phyloP scores from a whole-genome alignment of 2,797 vertebrate genomes.

The Urophycis tenuis region DNA sequence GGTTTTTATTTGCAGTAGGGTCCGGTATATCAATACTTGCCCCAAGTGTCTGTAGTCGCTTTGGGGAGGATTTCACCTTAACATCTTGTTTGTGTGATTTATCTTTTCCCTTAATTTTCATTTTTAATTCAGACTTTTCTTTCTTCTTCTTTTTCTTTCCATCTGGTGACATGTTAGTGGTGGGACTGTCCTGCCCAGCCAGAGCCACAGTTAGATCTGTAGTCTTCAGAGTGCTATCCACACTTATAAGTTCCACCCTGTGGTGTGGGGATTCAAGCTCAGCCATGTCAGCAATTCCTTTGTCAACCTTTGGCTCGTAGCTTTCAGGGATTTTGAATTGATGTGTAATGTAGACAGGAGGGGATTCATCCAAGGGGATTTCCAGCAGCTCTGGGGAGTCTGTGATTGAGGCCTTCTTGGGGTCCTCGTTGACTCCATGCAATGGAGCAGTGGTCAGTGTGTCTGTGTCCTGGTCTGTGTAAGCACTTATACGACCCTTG shows the following conservation, averaged over 20 bases:
- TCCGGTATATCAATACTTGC: slow-evolving; percentile 58
- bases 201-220: slow-evolving; percentile 56
- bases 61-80: slow-evolving; percentile 56
- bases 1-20: slow-evolving; percentile 36
- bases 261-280: slow-evolving; percentile 59
- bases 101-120: slow-evolving; percentile 65
- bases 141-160: slow-evolving; percentile 62
- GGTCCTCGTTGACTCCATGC: slow-evolving; percentile 44
- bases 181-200: slow-evolving; percentile 39
- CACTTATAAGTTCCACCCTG: slow-evolving; percentile 65
- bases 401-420: slow-evolving; percentile 47
- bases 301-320: slow-evolving; percentile 48
- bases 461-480: slow-evolving; percentile 67
- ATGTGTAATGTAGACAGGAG: slow-evolving; percentile 35
- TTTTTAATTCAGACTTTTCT: slow-evolving; percentile 67
- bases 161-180: slow-evolving; percentile 46
- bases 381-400: slow-evolving; percentile 51
- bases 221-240: slow-evolving; percentile 68
- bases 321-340: slow-evolving; percentile 40
- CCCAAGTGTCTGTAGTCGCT: slow-evolving; percentile 61
- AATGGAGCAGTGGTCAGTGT: slow-evolving; percentile 40
- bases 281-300: slow-evolving; percentile 37
- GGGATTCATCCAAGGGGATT: slow-evolving; percentile 45
- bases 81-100: slow-evolving; percentile 57
- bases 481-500: slow-evolving; percentile 71